Conservation (phyloP, 2,888 invertebrate species). For the Tachystola acroxantha region DNA sequence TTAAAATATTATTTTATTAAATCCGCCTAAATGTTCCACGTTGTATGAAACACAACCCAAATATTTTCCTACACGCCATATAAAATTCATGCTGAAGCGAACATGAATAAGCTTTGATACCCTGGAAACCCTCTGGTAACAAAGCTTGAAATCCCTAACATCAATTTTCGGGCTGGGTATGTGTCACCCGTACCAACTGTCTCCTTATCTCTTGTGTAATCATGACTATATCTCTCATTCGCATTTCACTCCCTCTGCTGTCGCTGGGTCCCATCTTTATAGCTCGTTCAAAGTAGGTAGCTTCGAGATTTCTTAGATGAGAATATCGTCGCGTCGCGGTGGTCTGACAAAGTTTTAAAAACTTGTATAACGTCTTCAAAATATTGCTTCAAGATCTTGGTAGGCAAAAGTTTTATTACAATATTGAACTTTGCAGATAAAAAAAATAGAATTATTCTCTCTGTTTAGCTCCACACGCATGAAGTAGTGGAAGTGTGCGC, state of each 20-base stretch:
- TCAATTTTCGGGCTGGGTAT: slow-evolving; percentile 32
- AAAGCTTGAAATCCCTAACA: slow-evolving; percentile 23
- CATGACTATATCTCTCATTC: slow-evolving; percentile 28
- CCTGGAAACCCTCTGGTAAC: slow-evolving; percentile 1
- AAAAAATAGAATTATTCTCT: background rate
- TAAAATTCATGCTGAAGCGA: too few species aligned
- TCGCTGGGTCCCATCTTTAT: slow-evolving; percentile 22
- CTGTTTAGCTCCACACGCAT: slow-evolving; percentile 90
- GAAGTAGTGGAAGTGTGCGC: slow-evolving; percentile 97
- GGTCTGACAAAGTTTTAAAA: slow-evolving; percentile 6
- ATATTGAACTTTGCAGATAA: background rate
- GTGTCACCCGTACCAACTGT: slow-evolving; percentile 28
- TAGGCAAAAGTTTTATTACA: background rate
- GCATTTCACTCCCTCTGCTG: slow-evolving; percentile 25
- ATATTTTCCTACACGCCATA: too few species aligned
- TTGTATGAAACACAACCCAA: too few species aligned
- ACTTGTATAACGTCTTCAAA: slow-evolving; percentile 7
- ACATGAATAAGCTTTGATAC: too few species aligned
- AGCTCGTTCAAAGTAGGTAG: slow-evolving; percentile 10
- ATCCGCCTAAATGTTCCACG: too few species aligned
- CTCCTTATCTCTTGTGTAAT: slow-evolving; percentile 31
- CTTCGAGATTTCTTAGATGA: slow-evolving; percentile 2
- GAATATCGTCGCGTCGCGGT: slow-evolving; percentile 3
- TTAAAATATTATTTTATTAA: too few species aligned
- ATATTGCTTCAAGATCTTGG: slow-evolving; percentile 1